Evolutionary conservation across 2,888 invertebrate genomes (phyloP).

Genomic region (Altica lythri): DNA sequence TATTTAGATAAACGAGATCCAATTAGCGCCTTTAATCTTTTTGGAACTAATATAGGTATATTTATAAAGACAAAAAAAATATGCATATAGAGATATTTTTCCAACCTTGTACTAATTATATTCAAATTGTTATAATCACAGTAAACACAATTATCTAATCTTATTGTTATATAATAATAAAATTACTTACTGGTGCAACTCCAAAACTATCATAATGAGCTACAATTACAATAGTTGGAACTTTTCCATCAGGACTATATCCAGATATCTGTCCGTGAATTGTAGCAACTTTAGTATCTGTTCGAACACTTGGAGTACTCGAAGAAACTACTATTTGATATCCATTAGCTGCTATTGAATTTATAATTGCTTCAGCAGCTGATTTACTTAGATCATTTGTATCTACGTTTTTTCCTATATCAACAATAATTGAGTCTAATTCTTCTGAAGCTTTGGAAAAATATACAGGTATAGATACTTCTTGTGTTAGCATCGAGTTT

Average conservation of each 20-base stretch:
- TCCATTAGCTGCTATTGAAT: slow-evolving; percentile 90
- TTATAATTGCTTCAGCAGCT: slow-evolving; percentile 81
- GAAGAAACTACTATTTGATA: slow-evolving; percentile 89
- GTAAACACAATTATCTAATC: too few species aligned
- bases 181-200: slow-evolving; percentile 80
- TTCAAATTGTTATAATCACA: too few species aligned
- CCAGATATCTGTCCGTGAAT: slow-evolving; percentile 84
- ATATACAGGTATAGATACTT: slow-evolving; percentile 84
- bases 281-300: slow-evolving; percentile 84
- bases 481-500: slow-evolving; percentile 75
- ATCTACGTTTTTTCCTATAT: slow-evolving; percentile 71
- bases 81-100: too few species aligned
- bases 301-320: slow-evolving; percentile 69
- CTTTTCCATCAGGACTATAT: slow-evolving; percentile 66
- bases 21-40: too few species aligned
- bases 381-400: slow-evolving; percentile 75
- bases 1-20: too few species aligned
- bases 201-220: slow-evolving; percentile 94
- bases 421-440: slow-evolving; percentile 74
- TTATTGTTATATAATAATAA: neutral
- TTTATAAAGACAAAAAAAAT: too few species aligned
- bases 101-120: too few species aligned
- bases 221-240: slow-evolving; percentile 85
- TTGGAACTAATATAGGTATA: too few species aligned
- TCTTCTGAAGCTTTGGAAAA: slow-evolving; percentile 78